Evolutionary conservation across 2,888 invertebrate genomes (phyloP).

Genomic region (Athrips mouffetella): DNA sequence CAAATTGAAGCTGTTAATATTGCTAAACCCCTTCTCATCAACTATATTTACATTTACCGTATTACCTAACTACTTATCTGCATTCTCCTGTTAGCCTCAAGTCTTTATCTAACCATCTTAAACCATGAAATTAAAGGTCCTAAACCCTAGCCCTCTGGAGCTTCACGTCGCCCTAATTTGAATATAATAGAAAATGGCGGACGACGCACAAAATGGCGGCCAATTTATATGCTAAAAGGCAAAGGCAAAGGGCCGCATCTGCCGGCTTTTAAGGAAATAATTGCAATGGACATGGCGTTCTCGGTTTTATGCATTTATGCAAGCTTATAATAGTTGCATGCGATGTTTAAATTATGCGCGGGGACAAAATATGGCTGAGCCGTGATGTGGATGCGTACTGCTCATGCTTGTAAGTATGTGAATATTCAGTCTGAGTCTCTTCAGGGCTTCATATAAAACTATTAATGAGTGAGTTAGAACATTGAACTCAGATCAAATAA

Average conservation of each 20-base stretch:
- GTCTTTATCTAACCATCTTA: background rate
- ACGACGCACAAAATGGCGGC: conserved; percentile 40
- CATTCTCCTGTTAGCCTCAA: background rate
- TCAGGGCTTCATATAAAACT: background rate
- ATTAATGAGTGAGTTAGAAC: too few species aligned
- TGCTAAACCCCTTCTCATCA: too few species aligned
- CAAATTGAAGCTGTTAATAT: too few species aligned
- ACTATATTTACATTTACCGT: background rate
- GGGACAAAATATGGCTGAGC: conserved; percentile 4
- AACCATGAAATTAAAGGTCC: conserved; percentile 1
- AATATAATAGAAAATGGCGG: conserved; percentile 65
- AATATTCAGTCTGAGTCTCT: conserved; percentile 11
- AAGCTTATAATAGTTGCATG: conserved; percentile 23
- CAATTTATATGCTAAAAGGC: conserved; percentile 56
- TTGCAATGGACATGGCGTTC: conserved; percentile 28
- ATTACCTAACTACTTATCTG: background rate
- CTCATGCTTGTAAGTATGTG: conserved; percentile 12
- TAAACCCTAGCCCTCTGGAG: background rate
- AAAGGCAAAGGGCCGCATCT: conserved; percentile 38
- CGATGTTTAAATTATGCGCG: conserved; percentile 11
- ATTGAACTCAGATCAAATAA: too few species aligned
- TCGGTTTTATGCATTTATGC: conserved; percentile 27
- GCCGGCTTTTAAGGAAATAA: conserved; percentile 40
- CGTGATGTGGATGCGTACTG: conserved; percentile 12
- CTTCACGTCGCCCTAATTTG: conserved; percentile 44